Conservation (phyloP, 1,140 invertebrate genomes). For the Stenopsyche tienmushanensis region DNA sequence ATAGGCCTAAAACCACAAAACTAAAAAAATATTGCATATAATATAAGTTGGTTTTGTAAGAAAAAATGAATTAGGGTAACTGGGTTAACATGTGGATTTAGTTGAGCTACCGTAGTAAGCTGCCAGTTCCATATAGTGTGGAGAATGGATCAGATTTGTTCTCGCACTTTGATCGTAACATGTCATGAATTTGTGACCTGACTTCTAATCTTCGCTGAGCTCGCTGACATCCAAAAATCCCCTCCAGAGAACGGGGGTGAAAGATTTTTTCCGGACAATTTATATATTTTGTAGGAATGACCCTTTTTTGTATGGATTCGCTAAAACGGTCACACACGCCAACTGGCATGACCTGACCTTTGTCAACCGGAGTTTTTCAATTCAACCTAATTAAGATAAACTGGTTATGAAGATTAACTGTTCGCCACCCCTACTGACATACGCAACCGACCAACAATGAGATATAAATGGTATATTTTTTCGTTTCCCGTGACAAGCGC, state of each 20-base stretch:
- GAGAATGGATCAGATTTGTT: too few species aligned
- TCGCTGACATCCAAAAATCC: neutral
- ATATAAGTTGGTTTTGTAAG: too few species aligned
- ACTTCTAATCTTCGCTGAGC: neutral
- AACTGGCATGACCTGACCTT: constrained; percentile 7
- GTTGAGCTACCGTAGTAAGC: too few species aligned
- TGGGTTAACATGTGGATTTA: too few species aligned
- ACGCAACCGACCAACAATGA: constrained; percentile 11
- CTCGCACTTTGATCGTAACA: neutral
- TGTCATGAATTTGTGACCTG: neutral
- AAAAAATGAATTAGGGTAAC: too few species aligned
- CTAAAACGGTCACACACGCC: neutral
- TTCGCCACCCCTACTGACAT: constrained; percentile 20
- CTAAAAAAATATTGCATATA: too few species aligned
- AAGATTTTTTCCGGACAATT: constrained; percentile 15
- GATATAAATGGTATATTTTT: constrained; percentile 1
- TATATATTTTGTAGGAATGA: constrained; percentile 3
- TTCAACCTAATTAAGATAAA: constrained; percentile 30
- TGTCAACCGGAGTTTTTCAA: constrained; percentile 29
- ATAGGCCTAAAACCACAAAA: too few species aligned
- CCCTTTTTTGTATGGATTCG: neutral
- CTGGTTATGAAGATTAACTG: constrained; percentile 28
- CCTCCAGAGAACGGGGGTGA: neutral
- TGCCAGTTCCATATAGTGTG: too few species aligned
- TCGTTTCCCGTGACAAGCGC: neutral